phyloP scores from a whole-genome alignment of 2,888 invertebrate species.

The Deilephila porcellus region DNA sequence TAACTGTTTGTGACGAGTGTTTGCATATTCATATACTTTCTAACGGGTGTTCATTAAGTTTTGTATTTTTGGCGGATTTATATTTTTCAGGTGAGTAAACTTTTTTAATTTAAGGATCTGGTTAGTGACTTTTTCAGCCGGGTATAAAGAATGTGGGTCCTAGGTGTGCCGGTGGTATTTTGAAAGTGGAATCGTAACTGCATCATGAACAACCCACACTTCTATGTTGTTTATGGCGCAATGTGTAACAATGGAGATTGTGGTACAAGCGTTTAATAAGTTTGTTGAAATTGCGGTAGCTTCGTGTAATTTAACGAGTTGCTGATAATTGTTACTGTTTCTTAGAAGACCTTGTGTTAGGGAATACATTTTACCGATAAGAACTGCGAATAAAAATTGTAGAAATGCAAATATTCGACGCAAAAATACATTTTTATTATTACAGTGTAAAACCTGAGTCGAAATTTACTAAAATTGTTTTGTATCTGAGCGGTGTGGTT shows the following conservation, averaged over 20 bases:
- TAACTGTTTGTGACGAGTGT: slow-evolving; percentile 24
- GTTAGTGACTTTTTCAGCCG: slow-evolving; percentile 5
- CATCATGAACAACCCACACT: neutral
- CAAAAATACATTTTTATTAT: neutral
- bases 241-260: slow-evolving; percentile 22
- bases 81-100: neutral
- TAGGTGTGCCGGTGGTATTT: slow-evolving; percentile 20
- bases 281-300: slow-evolving; percentile 11
- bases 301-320: neutral
- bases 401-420: neutral
- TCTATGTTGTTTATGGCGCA: slow-evolving; percentile 4
- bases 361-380: neutral
- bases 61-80: slow-evolving; percentile 13
- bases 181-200: neutral
- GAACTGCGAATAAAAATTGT: neutral
- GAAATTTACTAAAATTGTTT: too few species aligned
- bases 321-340: slow-evolving; percentile 3
- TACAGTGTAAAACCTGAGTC: neutral
- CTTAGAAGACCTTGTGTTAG: neutral
- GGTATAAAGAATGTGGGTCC: neutral
- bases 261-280: slow-evolving; percentile 8
- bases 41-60: slow-evolving; percentile 3
- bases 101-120: neutral
- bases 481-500: too few species aligned
- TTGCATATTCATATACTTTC: slow-evolving; percentile 1